Conservation (phyloP, 2,113 vertebrate genomes). For the Dicerorhinus sumatrensis region DNA sequence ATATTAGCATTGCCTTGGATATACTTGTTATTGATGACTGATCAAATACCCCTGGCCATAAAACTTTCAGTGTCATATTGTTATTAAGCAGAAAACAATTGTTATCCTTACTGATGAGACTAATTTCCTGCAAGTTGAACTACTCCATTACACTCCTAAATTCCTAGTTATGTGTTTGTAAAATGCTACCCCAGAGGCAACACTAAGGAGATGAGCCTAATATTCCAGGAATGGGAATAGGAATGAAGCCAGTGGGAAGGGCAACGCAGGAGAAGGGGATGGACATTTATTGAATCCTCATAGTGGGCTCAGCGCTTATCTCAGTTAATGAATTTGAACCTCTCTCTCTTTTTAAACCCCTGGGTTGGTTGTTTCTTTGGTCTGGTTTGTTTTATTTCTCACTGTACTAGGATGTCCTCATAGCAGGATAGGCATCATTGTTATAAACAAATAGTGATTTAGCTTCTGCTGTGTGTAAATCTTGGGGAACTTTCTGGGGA, state of each 20-base stretch:
- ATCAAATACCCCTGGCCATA: background rate
- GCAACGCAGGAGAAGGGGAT: background rate
- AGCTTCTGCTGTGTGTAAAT: background rate
- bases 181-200: background rate
- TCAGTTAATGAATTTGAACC: background rate
- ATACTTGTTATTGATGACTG: background rate
- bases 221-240: background rate
- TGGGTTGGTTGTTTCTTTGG: background rate
- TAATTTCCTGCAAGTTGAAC: background rate
- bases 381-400: background rate
- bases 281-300: background rate
- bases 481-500: background rate
- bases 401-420: background rate
- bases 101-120: background rate
- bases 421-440: background rate
- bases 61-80: background rate
- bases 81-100: background rate
- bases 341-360: background rate
- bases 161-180: background rate
- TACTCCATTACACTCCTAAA: background rate
- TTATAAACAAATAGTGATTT: background rate
- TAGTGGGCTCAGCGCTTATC: background rate
- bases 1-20: background rate
- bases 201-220: background rate
- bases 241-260: background rate